Conservation (phyloP, 2,888 invertebrate genomes). For the Amiota communis region DNA sequence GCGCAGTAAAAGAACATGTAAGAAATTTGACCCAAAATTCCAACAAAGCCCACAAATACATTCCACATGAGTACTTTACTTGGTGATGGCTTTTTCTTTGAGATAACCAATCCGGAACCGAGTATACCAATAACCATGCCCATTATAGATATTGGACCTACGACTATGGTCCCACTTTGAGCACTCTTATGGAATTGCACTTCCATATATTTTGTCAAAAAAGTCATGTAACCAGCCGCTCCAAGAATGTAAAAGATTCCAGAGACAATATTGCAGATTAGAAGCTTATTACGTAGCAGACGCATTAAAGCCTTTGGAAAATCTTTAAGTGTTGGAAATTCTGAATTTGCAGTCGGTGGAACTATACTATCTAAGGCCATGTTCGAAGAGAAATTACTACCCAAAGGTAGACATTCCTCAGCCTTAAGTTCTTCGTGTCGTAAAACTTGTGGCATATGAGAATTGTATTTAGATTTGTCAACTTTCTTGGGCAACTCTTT, state of each 20-base stretch:
- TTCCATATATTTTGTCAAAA: constrained; percentile 83
- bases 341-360: constrained; percentile 52
- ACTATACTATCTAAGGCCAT: constrained; percentile 59
- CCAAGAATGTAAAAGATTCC: constrained; percentile 80
- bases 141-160: constrained; percentile 76
- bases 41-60: constrained; percentile 76
- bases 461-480: constrained; percentile 52
- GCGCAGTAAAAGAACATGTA: constrained; percentile 77
- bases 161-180: constrained; percentile 78
- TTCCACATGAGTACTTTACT: constrained; percentile 78
- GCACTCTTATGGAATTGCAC: constrained; percentile 81
- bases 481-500: constrained; percentile 66
- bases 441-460: constrained; percentile 66
- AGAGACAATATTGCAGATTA: constrained; percentile 79
- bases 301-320: constrained; percentile 77
- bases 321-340: constrained; percentile 74
- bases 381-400: constrained; percentile 63
- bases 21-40: constrained; percentile 75
- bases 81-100: constrained; percentile 77
- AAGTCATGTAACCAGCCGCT: constrained; percentile 80
- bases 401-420: constrained; percentile 61
- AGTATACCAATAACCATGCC: constrained; percentile 78
- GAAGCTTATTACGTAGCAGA: constrained; percentile 78
- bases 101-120: constrained; percentile 77
- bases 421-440: constrained; percentile 62